phyloP scores from a whole-genome alignment of 2,888 invertebrate genomes.

The Sialis lutaria region DNA sequence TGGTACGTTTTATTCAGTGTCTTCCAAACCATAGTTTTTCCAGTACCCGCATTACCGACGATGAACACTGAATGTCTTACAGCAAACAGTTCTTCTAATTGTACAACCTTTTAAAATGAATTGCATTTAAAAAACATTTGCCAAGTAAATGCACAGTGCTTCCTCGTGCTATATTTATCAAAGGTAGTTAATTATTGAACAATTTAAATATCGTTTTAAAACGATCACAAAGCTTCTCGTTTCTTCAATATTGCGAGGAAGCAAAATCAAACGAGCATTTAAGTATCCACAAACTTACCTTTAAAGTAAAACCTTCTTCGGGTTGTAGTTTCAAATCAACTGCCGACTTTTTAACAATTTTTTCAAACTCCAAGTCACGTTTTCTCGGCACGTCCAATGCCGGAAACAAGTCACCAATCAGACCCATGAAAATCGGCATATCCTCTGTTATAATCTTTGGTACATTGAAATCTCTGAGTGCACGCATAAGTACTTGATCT shows the following conservation, averaged over 20 bases:
- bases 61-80: slow-evolving; percentile 90
- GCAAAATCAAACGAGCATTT: not conserved
- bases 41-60: slow-evolving; percentile 73
- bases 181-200: too few relatives aligned
- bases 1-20: slow-evolving; percentile 68
- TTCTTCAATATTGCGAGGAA: too few relatives aligned
- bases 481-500: slow-evolving; percentile 89
- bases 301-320: slow-evolving; percentile 74
- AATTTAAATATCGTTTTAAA: too few relatives aligned
- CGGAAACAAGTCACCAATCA: slow-evolving; percentile 86
- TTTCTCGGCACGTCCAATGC: slow-evolving; percentile 84
- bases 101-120: slow-evolving; percentile 47
- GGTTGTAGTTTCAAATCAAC: slow-evolving; percentile 73
- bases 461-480: slow-evolving; percentile 82
- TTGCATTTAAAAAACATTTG: not conserved
- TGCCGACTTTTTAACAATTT: slow-evolving; percentile 56
- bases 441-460: slow-evolving; percentile 92
- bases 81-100: slow-evolving; percentile 80
- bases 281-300: slow-evolving; percentile 28
- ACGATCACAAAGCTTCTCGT: too few relatives aligned
- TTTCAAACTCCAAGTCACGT: slow-evolving; percentile 69
- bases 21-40: slow-evolving; percentile 87
- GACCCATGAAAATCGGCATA: slow-evolving; percentile 80
- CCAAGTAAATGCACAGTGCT: too few relatives aligned
- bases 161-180: too few relatives aligned